Percentiles rank a stretch among this genome's conserved stretches.
Evolutionary conservation across 2,797 vertebrate genomes (phyloP).

Genomic region (Crenuchus spilurus): DNA sequence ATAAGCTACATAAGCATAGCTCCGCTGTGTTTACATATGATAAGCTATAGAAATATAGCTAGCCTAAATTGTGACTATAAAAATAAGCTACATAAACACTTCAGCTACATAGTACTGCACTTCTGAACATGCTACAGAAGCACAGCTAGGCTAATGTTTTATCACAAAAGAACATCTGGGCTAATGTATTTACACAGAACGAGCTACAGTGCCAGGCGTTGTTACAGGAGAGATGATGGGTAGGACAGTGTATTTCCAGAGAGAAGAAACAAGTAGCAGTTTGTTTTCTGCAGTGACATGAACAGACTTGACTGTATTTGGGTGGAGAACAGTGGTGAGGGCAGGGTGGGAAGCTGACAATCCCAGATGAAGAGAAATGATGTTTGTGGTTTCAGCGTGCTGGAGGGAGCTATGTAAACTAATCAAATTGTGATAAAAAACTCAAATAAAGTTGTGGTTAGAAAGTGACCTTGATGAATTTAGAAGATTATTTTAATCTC

Average conservation of each 20-base stretch:
- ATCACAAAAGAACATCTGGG: neutral
- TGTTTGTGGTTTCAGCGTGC: conserved; percentile 31
- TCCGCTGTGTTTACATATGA: no score
- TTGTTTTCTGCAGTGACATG: conserved; percentile 21
- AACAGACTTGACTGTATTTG: conserved; percentile 26
- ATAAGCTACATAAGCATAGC: neutral
- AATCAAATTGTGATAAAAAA: conserved; percentile 19
- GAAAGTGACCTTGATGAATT: conserved; percentile 9
- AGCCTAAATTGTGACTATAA: neutral
- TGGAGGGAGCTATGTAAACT: conserved; percentile 26
- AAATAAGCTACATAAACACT: neutral
- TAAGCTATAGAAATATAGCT: no score
- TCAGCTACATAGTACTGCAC: neutral
- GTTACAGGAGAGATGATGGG: neutral
- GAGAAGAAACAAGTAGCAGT: conserved; percentile 18
- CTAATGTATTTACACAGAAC: neutral
- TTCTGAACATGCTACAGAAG: neutral
- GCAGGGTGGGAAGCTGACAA: conserved; percentile 15
- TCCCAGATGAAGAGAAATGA: neutral
- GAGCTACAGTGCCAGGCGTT: neutral
- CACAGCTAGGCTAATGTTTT: neutral
- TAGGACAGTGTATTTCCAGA: neutral
- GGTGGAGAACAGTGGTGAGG: neutral
- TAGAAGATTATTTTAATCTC: neutral
- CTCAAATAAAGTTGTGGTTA: neutral